Base-by-base conservation (phyloP, 1,140 invertebrate genomes). In the Zaprionus ghesquierei region DNA sequence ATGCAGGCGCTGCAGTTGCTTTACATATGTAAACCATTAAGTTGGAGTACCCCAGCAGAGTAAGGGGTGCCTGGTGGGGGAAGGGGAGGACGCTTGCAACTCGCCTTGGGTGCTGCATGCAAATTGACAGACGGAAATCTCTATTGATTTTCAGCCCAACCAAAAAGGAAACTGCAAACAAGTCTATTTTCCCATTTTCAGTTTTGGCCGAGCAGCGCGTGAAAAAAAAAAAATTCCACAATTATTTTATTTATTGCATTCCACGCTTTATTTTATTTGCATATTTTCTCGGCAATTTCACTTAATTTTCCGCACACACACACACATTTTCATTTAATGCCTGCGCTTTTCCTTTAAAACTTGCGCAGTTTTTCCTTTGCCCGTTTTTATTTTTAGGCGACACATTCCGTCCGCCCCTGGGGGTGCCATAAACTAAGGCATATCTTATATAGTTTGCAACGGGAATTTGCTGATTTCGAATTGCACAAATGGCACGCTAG, bases 11-110 rank as follows among this genome's bases (percentile, higher is more conserved):
- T 63, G 3, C 60, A 29, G 27, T 62, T 41, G 49, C 10, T 33
- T 54, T 44, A 63, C 61, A 63, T 31, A 63, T 63, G 61, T 63
- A 29, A 63, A 31, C 61, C 50, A 63, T 63, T 63, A 63, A 63
- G 51, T 0, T 6, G 18, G 18, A 35, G 33, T 35, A 13, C 5
- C 1, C 1, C 10, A 33, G 8, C 6, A 9, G 31, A 2, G 10
- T 4, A 3, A 3, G 38, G 15, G 38, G n/a, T 4, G 25, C 25
- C 25, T 25, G 15, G 8, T 4, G 38, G 35, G 35, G 5, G 6
- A 4, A n/a, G 35, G 35, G n/a, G 5, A 15, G 35, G 3, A 15
- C 3, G 15, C 38, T 15, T 44, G 2, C 8, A 20, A 9, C 15
- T 44, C 38, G 6, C n/a, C 38, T 44, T 18, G 8, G 5, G 5